Evolutionary conservation across 2,113 vertebrate species (phyloP), one percentile per base, ranked within the genome.

Genomic region (Oncorhynchus mykiss): DNA sequence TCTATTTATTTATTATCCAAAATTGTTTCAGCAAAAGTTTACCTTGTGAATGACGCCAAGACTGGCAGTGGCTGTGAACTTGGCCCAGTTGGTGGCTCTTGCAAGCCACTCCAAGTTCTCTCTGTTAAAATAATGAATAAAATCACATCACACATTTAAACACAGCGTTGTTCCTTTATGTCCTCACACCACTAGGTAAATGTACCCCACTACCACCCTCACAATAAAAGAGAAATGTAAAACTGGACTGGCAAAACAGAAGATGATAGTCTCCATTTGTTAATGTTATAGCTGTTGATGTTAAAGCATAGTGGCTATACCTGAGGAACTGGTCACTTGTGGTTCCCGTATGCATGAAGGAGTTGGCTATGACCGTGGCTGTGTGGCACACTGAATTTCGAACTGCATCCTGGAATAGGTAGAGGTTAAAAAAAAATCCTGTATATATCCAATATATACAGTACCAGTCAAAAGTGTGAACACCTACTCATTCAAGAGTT

Each of bases 51-150:
- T 99, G 82, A 99, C 98, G 82, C 98, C 98, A 78, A 99, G 93
- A 88, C 97, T 99, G 79, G 98, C 98, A 16, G 98, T 99, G 34
- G 98, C 98, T 87, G 98, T 99, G 89, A 99, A 99, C 78, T 99
- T 99, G 82, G 98, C 98, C 98, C 98, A 99, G 88, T 99, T 99
- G 60, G 98, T 99, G 57, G 98, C 98, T 92, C 98, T 96, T 71
- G 98, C 98, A 80, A 99, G 89, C 98, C 98, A 99, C 82, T 99
- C 98, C 92, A 99, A 92, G 87, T 99, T 99, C 92, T 99, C 98
- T 94, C 98, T 99, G 86, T n/a, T 89, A 82, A 71, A 29, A 76
- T 57, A 51, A 4, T 3, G 76, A 79, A 74, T 76, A 22, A 60
- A 60, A 60, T 20, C 59, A n/a, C 59, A 24, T 62, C 54, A 59